Conservation (phyloP, 2,113 vertebrate species). For the Chaetodon trifascialis region DNA sequence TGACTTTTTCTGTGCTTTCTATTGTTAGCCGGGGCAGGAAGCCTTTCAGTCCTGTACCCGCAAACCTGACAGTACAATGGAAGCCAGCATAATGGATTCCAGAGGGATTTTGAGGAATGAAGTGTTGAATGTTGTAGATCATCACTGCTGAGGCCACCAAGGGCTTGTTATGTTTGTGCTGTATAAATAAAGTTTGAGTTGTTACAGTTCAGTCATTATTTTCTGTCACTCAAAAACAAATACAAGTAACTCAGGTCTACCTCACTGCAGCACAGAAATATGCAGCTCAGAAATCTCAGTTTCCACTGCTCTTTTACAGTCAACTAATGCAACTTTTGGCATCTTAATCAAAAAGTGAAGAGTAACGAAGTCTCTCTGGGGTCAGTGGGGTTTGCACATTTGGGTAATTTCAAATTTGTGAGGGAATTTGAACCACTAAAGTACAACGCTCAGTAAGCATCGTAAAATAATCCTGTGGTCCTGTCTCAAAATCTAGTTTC, state of each 20-base stretch:
- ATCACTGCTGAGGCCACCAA: constrained; percentile 58
- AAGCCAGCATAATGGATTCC: constrained; percentile 75
- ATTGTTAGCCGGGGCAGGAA: constrained; percentile 44
- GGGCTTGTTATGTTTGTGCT: constrained; percentile 59
- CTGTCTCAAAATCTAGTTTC: background rate
- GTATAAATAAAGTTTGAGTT: constrained; percentile 60
- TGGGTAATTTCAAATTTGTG: no score
- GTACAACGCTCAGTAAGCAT: background rate
- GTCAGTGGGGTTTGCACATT: background rate
- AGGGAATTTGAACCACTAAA: no score
- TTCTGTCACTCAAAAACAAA: constrained; percentile 40
- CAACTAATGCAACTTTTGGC: background rate
- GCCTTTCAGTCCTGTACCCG: constrained; percentile 62
- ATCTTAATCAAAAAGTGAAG: background rate
- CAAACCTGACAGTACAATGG: constrained; percentile 70
- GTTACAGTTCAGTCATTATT: constrained; percentile 46
- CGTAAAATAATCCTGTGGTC: background rate
- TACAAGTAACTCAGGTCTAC: background rate
- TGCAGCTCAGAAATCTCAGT: background rate
- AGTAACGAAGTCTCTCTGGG: background rate
- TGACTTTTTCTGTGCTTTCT: constrained; percentile 40
- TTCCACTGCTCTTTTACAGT: background rate
- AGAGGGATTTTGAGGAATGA: constrained; percentile 69
- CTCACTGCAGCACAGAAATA: background rate
- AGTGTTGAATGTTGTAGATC: constrained; percentile 70